A percentile compares a stretch with the other conserved stretches of the same genome.
These are phyloP conservation scores for Takifugu rubripes DNA, from an alignment of 2,797 vertebrate genomes.

Conservation along the genomic window DNA sequence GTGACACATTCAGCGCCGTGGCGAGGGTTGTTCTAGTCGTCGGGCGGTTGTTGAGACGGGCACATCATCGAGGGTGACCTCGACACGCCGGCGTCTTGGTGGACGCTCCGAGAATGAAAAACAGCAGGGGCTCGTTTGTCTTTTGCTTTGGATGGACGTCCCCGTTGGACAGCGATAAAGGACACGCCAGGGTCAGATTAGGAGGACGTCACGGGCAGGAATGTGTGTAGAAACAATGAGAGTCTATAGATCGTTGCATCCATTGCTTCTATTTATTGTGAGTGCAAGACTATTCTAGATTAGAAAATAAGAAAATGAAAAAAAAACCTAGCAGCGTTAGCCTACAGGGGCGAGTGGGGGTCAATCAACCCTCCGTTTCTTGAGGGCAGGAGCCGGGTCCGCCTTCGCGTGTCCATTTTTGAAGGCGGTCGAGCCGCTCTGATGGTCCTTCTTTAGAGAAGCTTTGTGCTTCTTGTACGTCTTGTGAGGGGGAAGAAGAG, in stretches of 20 bases:
- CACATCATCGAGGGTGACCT: conserved; percentile 10
- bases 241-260: conserved; percentile 46
- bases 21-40: conserved; percentile 14
- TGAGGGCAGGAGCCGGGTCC: conserved; percentile 75
- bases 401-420: conserved; percentile 84
- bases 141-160: conserved; percentile 18
- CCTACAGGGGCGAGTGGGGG: conserved; percentile 30
- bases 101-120: conserved; percentile 18
- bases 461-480: conserved; percentile 86
- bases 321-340: conserved; percentile 50
- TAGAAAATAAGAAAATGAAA: conserved; percentile 25
- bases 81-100: conserved; percentile 32
- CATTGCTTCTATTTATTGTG: conserved; percentile 60
- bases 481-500: conserved; percentile 63
- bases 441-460: conserved; percentile 81
- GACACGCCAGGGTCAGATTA: no score
- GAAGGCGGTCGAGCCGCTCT: conserved; percentile 77
- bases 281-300: conserved; percentile 53
- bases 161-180: conserved; percentile 20
- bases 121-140: conserved; percentile 1
- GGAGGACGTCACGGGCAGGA: conserved; percentile 44
- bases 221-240: conserved; percentile 55
- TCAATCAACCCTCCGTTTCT: conserved; percentile 87
- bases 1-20: no score
- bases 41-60: conserved; percentile 7